Evolutionary conservation across 2,888 invertebrate genomes (phyloP).

Genomic region (Pristionchus mayeri): DNA sequence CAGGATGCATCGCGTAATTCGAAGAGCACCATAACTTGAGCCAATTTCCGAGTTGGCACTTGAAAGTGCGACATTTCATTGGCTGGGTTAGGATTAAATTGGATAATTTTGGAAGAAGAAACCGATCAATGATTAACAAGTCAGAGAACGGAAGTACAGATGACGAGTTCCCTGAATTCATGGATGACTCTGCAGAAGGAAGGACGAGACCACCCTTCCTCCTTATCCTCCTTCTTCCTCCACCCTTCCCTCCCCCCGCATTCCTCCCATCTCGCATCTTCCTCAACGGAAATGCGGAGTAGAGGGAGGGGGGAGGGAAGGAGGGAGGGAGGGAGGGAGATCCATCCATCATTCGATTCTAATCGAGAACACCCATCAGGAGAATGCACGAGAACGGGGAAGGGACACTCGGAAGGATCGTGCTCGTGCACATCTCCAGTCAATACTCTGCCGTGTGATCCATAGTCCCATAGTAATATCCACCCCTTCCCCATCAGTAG

Average conservation of each 20-base stretch:
- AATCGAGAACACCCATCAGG: too few relatives aligned
- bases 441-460: too few relatives aligned
- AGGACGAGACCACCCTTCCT: neutral
- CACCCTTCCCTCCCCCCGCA: neutral
- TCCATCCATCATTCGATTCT: too few relatives aligned
- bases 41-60: neutral
- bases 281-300: neutral
- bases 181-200: neutral
- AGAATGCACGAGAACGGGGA: too few relatives aligned
- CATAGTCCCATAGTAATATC: too few relatives aligned
- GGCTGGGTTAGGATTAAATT: neutral
- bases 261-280: neutral
- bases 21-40: neutral
- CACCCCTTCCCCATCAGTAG: too few relatives aligned
- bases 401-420: too few relatives aligned
- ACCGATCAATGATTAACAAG: neutral
- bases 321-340: too few relatives aligned
- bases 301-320: too few relatives aligned
- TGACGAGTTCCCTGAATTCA: neutral
- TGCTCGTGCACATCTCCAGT: too few relatives aligned
- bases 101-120: neutral
- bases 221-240: neutral
- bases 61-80: neutral
- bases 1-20: neutral
- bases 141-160: neutral